Evolutionary conservation across 64 coral and sea anemone genomes (phyloP).

Genomic region (Stichodactyla helianthus): DNA sequence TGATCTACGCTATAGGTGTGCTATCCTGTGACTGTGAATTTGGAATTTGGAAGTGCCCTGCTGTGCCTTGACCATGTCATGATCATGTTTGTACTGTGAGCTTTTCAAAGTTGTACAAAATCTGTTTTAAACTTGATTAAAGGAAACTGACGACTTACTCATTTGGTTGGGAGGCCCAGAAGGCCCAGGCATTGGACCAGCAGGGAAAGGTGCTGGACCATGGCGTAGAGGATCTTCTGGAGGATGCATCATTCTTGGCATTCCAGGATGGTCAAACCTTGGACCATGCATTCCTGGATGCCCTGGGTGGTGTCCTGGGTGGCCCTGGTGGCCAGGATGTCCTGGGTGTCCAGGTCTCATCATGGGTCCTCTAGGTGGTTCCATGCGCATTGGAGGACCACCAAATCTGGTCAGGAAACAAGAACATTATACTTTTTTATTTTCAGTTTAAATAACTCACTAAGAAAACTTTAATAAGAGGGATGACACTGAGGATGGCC

Average conservation of each 20-base stretch:
- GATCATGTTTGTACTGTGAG: too few species aligned
- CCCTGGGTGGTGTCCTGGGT: not conserved
- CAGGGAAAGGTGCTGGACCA: constrained; percentile 27
- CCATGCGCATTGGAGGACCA: constrained; percentile 30
- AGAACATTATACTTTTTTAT: not conserved
- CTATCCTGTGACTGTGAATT: too few species aligned
- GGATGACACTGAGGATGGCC: not conserved
- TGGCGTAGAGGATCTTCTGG: constrained; percentile 10
- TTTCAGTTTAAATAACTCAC: too few species aligned
- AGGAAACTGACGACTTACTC: not conserved
- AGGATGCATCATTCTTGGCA: constrained; percentile 22
- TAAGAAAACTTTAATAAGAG: too few species aligned
- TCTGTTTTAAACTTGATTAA: too few species aligned
- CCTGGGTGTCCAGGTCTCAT: constrained; percentile 12
- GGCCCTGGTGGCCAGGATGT: not conserved
- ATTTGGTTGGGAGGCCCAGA: constrained; percentile 10
- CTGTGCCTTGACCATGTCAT: too few species aligned
- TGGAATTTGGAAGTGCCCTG: too few species aligned
- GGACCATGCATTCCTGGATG: constrained; percentile 21
- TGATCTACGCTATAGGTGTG: too few species aligned
- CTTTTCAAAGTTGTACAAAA: too few species aligned
- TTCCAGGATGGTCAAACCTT: constrained; percentile 23
- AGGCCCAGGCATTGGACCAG: constrained; percentile 49
- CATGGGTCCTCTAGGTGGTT: constrained; percentile 22
- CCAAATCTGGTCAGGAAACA: not conserved